phyloP scores from a whole-genome alignment of 1,140 invertebrate species.

The Bombus pascuorum region DNA sequence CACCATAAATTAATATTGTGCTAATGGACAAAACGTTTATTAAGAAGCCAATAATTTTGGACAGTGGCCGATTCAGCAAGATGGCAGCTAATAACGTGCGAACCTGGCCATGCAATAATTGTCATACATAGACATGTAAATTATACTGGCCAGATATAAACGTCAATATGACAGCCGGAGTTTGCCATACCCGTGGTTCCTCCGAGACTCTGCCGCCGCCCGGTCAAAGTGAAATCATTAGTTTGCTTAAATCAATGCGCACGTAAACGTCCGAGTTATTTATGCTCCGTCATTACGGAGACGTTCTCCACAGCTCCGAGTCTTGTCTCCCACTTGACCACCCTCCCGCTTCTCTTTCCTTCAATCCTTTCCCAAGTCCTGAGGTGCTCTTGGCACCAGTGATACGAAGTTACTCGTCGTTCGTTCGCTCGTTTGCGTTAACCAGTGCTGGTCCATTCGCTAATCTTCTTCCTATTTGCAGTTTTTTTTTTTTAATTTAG shows the following conservation, averaged over 20 bases:
- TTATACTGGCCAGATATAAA: slow-evolving; percentile 79
- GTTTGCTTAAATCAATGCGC: slow-evolving; percentile 83
- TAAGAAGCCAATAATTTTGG: slow-evolving; percentile 50
- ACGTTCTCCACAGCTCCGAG: slow-evolving; percentile 73
- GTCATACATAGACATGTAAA: slow-evolving; percentile 82
- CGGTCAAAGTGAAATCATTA: slow-evolving; percentile 83
- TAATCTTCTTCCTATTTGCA: not conserved
- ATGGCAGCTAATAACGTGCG: slow-evolving; percentile 59
- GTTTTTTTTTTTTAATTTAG: too few relatives aligned
- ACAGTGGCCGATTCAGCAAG: slow-evolving; percentile 26
- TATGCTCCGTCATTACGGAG: slow-evolving; percentile 82
- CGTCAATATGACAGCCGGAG: slow-evolving; percentile 78
- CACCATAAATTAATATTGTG: slow-evolving; percentile 15
- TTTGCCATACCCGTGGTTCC: slow-evolving; percentile 64
- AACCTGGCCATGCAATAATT: slow-evolving; percentile 73
- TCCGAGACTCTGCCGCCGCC: slow-evolving; percentile 57
- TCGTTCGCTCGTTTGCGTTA: not conserved
- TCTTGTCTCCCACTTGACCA: slow-evolving; percentile 49
- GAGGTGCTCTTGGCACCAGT: slow-evolving; percentile 27
- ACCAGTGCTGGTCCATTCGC: too few relatives aligned
- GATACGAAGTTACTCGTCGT: not conserved
- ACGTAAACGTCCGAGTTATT: slow-evolving; percentile 82
- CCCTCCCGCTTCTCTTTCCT: slow-evolving; percentile 33
- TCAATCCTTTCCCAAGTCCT: slow-evolving; percentile 46
- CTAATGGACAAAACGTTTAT: slow-evolving; percentile 19